Percentiles rank a stretch among this genome's conserved stretches.
phyloP scores from a whole-genome alignment of 2,888 invertebrate species.

The Lamellibrachia satsuma region DNA sequence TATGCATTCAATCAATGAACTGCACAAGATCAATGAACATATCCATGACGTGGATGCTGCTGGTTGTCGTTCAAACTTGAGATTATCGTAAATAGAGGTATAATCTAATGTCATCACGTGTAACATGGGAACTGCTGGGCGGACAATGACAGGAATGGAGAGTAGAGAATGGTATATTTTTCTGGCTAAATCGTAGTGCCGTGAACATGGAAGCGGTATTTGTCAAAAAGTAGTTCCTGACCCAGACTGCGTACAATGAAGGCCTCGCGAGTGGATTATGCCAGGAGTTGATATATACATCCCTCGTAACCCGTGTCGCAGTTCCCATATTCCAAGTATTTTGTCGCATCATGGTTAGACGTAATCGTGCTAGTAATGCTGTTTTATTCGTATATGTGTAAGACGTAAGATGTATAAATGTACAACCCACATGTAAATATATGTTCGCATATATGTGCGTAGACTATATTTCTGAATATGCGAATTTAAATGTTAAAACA shows the following conservation, averaged over 20 bases:
- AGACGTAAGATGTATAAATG: slow-evolving; percentile 7
- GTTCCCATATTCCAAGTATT: neutral
- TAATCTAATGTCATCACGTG: neutral
- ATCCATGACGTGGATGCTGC: neutral
- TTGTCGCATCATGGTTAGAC: neutral
- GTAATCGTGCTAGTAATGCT: neutral
- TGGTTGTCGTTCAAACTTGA: neutral
- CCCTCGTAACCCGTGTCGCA: neutral
- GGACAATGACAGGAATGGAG: neutral
- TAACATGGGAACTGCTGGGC: neutral
- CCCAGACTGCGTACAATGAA: neutral
- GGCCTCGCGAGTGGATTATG: neutral
- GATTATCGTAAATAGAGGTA: neutral
- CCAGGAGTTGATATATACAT: neutral
- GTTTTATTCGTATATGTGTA: neutral
- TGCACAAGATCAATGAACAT: neutral
- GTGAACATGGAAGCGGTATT: neutral
- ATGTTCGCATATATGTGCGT: neutral
- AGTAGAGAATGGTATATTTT: neutral
- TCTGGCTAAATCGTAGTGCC: neutral
- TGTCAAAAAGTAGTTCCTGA: neutral
- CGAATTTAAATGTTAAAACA: neutral
- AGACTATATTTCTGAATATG: neutral
- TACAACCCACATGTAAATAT: neutral
- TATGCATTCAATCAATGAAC: neutral